phyloP scores from a whole-genome alignment of 1,140 invertebrate genomes.

The Plutomurus gul region DNA sequence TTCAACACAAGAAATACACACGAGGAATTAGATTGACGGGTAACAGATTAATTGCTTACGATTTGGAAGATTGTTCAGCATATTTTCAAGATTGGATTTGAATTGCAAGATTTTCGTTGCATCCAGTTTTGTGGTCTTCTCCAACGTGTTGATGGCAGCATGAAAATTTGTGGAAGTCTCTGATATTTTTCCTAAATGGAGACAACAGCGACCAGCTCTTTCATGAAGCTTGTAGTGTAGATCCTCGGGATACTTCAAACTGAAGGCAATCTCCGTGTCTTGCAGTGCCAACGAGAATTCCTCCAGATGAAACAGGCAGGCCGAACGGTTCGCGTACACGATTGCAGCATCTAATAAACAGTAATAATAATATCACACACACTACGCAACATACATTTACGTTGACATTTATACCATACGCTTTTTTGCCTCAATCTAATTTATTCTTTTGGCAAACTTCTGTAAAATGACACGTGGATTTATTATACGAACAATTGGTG shows the following conservation, averaged over 20 bases:
- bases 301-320: constrained; percentile 78
- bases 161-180: constrained; percentile 35
- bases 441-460: too few species aligned
- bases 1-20: background rate
- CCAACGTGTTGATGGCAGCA: constrained; percentile 38
- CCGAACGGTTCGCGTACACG: constrained; percentile 84
- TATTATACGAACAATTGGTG: too few species aligned
- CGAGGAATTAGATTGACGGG: background rate
- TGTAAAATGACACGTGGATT: too few species aligned
- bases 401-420: too few species aligned
- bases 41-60: background rate
- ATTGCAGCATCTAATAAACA: constrained; percentile 67
- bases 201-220: constrained; percentile 39
- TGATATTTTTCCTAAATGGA: background rate
- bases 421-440: too few species aligned
- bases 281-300: constrained; percentile 67
- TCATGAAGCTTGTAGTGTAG: constrained; percentile 52
- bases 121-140: constrained; percentile 19
- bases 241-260: constrained; percentile 73
- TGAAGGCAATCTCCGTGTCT: constrained; percentile 72
- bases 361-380: too few species aligned
- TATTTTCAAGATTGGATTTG: constrained; percentile 27
- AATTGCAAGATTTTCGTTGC: background rate
- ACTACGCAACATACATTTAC: too few species aligned
- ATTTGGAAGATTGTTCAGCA: background rate